phyloP scores from a whole-genome alignment of 2,888 invertebrate genomes.

The Celastrina argiolus region DNA sequence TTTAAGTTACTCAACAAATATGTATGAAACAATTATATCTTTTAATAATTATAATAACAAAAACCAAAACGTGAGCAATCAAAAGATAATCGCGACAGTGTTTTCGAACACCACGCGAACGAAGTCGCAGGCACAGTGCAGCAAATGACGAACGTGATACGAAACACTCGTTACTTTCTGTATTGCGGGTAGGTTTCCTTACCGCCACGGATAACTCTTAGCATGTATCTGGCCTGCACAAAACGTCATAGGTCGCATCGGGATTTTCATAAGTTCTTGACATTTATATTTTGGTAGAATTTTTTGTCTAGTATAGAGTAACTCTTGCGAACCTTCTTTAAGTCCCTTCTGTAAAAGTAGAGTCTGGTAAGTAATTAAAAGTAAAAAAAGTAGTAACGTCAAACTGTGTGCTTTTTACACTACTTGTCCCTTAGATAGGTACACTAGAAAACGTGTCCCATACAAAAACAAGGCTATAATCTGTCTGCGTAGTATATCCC shows the following conservation, averaged over 20 bases:
- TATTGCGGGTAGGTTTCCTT: not conserved
- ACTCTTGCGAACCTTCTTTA: not conserved
- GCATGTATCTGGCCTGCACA: slow-evolving; percentile 19
- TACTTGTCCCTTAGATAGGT: too few relatives aligned
- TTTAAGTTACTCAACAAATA: too few relatives aligned
- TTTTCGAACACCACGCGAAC: too few relatives aligned
- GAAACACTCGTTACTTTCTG: too few relatives aligned
- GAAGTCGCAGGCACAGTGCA: not conserved
- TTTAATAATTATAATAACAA: too few relatives aligned
- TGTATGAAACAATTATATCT: too few relatives aligned
- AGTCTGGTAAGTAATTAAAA: not conserved
- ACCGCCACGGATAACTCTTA: slow-evolving; percentile 20
- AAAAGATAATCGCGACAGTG: too few relatives aligned
- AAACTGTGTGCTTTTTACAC: too few relatives aligned
- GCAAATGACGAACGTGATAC: not conserved
- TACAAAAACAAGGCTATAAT: too few relatives aligned
- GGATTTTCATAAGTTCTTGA: not conserved
- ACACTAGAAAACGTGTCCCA: too few relatives aligned
- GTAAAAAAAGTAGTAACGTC: not conserved
- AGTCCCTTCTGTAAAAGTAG: slow-evolving; percentile 17
- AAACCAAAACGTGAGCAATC: too few relatives aligned
- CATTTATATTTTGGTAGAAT: slow-evolving; percentile 19
- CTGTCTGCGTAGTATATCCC: too few relatives aligned
- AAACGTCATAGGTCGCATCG: slow-evolving; percentile 22
- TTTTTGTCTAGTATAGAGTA: slow-evolving; percentile 20